Evolutionary conservation across 2,113 vertebrate genomes (phyloP), one percentile per base, ranked within the genome.

Genomic region (Centropristis striata): DNA sequence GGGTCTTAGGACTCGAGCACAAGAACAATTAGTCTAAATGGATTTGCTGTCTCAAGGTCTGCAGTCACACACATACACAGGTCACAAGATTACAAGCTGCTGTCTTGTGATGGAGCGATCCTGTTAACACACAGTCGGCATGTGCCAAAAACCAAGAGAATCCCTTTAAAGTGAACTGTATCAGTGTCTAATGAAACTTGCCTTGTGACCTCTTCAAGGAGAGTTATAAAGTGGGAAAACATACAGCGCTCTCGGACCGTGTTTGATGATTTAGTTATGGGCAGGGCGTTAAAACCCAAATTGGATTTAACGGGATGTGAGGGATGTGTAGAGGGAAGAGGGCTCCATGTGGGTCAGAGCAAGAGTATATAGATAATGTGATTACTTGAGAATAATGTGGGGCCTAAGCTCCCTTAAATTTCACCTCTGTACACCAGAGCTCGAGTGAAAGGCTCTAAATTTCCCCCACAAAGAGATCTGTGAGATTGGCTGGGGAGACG

Each of bases 381-480:
- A 94, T 92, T 92, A 87, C 71, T 78, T 23, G 8, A 77, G 75
- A 89, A 89, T 87, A 86, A 89, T 81, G 73, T 57, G 49, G 50
- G 55, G 37, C 75, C 79, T 87, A 86, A 86, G 79, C 81, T 82
- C 55, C 69, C 53, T 79, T 75, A 84, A 80, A 86, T 73, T 81
- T 57, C n/a, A 41, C 67, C 69, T 84, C 76, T 75, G 82, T 80
- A 44, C 68, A 76, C 27, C 68, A 80, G 77, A 66, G 81, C 65
- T 71, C 14, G 0, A 69, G 66, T 63, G 71, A 78, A 77, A 74
- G 71, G 44, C 76, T 83, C 63, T 76, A 88, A 71, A 92, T 90
- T 83, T 85, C 49, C 76, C 61, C 63, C 81, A 88, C 87, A 86
- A 92, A 90, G 82, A 91, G 75, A 90, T 89, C 37, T 57, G 63